These are phyloP conservation scores for Hemitrygon akajei DNA, from an alignment of 2,797 vertebrate species.

Conservation along the genomic window DNA sequence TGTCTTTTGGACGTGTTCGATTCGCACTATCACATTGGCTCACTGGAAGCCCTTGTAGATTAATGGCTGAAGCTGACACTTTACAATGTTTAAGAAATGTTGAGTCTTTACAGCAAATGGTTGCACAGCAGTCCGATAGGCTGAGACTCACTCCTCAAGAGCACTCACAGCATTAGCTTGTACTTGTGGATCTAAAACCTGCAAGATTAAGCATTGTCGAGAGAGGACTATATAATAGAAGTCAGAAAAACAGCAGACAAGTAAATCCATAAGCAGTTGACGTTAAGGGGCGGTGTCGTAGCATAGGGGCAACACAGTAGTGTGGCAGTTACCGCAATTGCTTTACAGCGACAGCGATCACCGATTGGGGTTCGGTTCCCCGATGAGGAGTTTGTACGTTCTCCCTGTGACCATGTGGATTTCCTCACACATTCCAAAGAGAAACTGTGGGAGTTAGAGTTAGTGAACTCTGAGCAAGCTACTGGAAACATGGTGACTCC, in stretches of 20 bases:
- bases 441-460: too few relatives aligned
- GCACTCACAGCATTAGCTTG: neutral
- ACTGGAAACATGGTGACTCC: too few relatives aligned
- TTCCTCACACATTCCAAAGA: too few relatives aligned
- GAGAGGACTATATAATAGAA: neutral
- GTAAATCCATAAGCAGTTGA: neutral
- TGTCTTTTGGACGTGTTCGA: neutral
- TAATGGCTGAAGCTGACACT: neutral
- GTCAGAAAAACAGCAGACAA: neutral
- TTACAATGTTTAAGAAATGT: too few relatives aligned
- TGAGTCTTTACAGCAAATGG: neutral
- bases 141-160: neutral
- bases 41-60: neutral
- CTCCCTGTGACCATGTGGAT: too few relatives aligned
- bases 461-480: too few relatives aligned
- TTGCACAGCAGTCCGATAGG: neutral
- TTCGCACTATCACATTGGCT: neutral
- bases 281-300: too few relatives aligned
- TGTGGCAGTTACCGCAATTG: too few relatives aligned
- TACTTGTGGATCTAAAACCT: neutral
- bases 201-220: neutral
- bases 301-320: too few relatives aligned
- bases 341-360: too few relatives aligned
- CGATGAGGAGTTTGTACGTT: too few relatives aligned
- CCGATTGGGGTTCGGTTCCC: too few relatives aligned